phyloP scores from a whole-genome alignment of 2,888 invertebrate species.

The Endotricha flammealis region DNA sequence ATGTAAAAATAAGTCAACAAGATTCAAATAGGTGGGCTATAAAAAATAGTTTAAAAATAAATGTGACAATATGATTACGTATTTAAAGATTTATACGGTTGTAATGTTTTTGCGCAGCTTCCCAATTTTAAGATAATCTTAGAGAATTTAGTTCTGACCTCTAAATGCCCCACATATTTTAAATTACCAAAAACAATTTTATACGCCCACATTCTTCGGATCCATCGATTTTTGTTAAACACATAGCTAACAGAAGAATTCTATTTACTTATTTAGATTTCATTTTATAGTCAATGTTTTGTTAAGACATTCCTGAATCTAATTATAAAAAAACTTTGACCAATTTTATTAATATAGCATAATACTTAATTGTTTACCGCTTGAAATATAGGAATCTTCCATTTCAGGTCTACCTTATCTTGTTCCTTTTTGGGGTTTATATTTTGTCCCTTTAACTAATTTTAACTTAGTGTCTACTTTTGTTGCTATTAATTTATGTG shows the following conservation, averaged over 20 bases:
- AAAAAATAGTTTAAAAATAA: no score
- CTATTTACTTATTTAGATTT: conserved; percentile 3
- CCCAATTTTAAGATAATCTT: conserved; percentile 12
- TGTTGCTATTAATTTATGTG: no score
- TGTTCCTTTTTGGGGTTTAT: no score
- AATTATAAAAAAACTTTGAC: conserved; percentile 2
- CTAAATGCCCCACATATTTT: conserved; percentile 2
- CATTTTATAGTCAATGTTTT: not conserved
- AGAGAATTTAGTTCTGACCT: conserved; percentile 9
- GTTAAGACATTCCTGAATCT: conserved; percentile 6
- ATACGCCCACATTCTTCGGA: conserved; percentile 1
- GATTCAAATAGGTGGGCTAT: no score
- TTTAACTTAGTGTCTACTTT: no score
- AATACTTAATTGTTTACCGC: conserved; percentile 13
- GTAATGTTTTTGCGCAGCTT: conserved; percentile 7
- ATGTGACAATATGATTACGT: no score
- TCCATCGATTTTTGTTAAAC: not conserved
- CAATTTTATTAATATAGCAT: conserved; percentile 6
- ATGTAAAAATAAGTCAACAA: not conserved
- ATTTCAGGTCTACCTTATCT: no score
- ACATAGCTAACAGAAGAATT: not conserved
- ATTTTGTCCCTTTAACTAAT: no score
- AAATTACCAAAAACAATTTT: conserved; percentile 1
- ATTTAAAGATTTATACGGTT: no score
- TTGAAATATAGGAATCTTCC: no score